Evolutionary conservation across 2,797 vertebrate genomes (phyloP).

Genomic region (Microctenopoma lineatum): DNA sequence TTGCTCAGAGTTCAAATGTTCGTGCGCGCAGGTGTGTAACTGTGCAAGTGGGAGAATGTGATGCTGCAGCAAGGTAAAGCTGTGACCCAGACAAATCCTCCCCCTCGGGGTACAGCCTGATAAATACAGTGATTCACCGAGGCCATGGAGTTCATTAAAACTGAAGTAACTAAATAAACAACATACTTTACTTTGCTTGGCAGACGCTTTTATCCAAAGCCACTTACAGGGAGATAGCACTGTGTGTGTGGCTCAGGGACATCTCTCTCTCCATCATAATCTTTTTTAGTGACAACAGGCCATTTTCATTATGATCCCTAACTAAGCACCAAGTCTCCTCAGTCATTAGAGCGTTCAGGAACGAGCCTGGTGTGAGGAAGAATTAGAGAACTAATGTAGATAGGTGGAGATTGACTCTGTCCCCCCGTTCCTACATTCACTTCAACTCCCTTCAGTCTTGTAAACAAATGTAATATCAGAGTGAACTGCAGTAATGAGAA

Average conservation of each 20-base stretch:
- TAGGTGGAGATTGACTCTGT: conserved; percentile 18
- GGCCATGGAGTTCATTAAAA: background rate
- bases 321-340: conserved; percentile 17
- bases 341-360: conserved; percentile 13
- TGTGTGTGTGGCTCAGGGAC: too few species aligned
- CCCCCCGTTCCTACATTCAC: background rate
- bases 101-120: conserved; percentile 12
- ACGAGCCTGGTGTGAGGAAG: conserved; percentile 29
- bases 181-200: too few species aligned
- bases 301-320: conserved; percentile 25
- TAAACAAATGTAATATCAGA: background rate
- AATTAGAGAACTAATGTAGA: conserved; percentile 44
- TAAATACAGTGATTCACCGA: conserved; percentile 30
- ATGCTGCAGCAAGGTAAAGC: background rate
- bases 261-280: conserved; percentile 18
- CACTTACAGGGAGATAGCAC: too few species aligned
- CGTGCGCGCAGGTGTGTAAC: conserved; percentile 1
- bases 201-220: too few species aligned
- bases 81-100: conserved; percentile 15
- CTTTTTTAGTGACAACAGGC: conserved; percentile 21
- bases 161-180: conserved; percentile 5
- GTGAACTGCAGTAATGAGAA: background rate
- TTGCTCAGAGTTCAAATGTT: conserved; percentile 1
- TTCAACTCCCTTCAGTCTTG: background rate
- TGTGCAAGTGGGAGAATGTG: background rate